phyloP scores from a whole-genome alignment of 2,113 vertebrate genomes.

The Trematocara nigrifrons region DNA sequence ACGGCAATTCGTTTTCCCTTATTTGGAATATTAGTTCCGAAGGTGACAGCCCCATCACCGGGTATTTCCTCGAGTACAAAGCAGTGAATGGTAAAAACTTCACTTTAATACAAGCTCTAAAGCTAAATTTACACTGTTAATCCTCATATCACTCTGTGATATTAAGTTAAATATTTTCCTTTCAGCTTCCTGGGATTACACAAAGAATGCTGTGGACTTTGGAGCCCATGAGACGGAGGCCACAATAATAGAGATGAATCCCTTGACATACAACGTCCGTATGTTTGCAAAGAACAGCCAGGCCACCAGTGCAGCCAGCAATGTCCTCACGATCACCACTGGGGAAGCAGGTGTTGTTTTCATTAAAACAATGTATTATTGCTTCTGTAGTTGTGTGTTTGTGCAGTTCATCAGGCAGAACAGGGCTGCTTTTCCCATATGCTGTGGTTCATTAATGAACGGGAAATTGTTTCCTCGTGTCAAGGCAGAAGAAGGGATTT shows the following conservation, averaged over 20 bases:
- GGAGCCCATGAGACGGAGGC: slow-evolving; percentile 37
- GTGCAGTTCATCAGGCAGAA: background rate
- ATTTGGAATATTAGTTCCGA: slow-evolving; percentile 44
- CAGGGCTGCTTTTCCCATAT: background rate
- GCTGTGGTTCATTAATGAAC: background rate
- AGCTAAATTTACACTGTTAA: background rate
- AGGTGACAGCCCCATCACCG: slow-evolving; percentile 36
- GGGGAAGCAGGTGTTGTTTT: slow-evolving; percentile 35
- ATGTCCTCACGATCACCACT: slow-evolving; percentile 53
- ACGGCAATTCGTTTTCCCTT: slow-evolving; percentile 20
- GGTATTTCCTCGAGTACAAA: slow-evolving; percentile 60
- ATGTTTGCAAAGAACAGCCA: slow-evolving; percentile 55
- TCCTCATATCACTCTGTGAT: background rate
- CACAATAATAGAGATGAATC: slow-evolving; percentile 57
- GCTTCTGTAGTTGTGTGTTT: background rate
- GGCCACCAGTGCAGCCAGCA: slow-evolving; percentile 50
- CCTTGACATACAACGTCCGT: slow-evolving; percentile 57
- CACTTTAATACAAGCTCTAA: background rate
- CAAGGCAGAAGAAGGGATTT: background rate
- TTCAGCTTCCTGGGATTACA: slow-evolving; percentile 56
- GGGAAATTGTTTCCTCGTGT: background rate
- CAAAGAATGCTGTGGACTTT: slow-evolving; percentile 37
- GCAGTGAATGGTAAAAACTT: slow-evolving; percentile 28
- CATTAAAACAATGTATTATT: background rate
- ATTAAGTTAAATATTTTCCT: background rate